These are phyloP conservation scores for Astropecten irregularis DNA, from an alignment of 53 echinoderm and acorn worm species.

Conservation along the genomic window DNA sequence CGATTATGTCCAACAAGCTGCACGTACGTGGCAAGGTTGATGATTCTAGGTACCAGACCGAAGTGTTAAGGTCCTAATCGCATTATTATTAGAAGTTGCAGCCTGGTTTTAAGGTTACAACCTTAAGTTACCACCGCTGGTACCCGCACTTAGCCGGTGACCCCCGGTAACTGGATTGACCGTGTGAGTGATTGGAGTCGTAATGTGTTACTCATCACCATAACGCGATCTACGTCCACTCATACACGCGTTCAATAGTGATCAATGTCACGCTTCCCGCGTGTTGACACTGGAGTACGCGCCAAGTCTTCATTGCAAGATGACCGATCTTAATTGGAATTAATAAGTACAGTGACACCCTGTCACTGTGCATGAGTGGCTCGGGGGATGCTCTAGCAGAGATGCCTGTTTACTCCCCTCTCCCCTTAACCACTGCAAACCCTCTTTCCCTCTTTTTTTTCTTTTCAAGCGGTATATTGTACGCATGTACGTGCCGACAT, in stretches of 20 bases:
- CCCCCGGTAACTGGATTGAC: background rate
- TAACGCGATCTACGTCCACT: background rate
- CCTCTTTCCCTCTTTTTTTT: background rate
- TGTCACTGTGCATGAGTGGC: too few species aligned
- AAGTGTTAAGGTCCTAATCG: too few species aligned
- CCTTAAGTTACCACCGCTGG: too few species aligned
- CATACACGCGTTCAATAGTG: background rate
- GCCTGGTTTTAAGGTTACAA: too few species aligned
- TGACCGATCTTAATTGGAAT: conserved; percentile 27
- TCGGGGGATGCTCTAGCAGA: too few species aligned
- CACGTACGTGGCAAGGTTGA: too few species aligned
- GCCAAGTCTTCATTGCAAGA: background rate
- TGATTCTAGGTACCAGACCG: too few species aligned
- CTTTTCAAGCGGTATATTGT: background rate
- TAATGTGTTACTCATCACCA: background rate
- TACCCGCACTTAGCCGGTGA: background rate
- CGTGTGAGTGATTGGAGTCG: too few species aligned
- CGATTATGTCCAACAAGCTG: too few species aligned
- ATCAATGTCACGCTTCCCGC: background rate
- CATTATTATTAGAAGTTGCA: too few species aligned
- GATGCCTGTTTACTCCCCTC: too few species aligned
- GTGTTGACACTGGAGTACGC: background rate
- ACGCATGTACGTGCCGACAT: conserved; percentile 30
- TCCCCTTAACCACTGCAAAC: too few species aligned
- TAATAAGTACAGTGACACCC: conserved; percentile 35